Evolutionary conservation across 1,140 invertebrate genomes (phyloP), one percentile per base, ranked within the genome.

Genomic region (Samia ricini): DNA sequence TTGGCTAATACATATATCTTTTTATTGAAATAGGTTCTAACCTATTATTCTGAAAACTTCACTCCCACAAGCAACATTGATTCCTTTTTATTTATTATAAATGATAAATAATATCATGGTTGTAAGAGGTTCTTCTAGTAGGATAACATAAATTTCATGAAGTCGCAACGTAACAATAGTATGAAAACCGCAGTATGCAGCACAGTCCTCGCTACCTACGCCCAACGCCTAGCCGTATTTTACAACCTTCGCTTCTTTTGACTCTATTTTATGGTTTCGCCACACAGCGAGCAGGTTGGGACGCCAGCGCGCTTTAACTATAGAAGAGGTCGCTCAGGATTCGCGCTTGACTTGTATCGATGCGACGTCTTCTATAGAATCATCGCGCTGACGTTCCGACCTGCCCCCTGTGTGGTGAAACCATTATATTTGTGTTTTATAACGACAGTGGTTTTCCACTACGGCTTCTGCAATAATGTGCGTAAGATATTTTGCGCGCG

Each of bases 261-360:
- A 82, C 80, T 81, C 71, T 83, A 83, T 83, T 83, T 72, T 83
- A 76, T 77, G 56, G n/a, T n/a, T n/a, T n/a, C n/a, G n/a, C n/a
- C n/a, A n/a, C n/a, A n/a, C n/a, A n/a, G n/a, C n/a, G n/a, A n/a
- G n/a, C n/a, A n/a, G n/a, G n/a, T n/a, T n/a, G n/a, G n/a, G n/a
- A n/a, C n/a, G n/a, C n/a, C n/a, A n/a, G n/a, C n/a, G n/a, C n/a
- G n/a, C n/a, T n/a, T n/a, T n/a, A n/a, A n/a, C n/a, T n/a, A n/a
- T n/a, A n/a, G n/a, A n/a, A n/a, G n/a, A n/a, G n/a, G n/a, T n/a
- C n/a, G n/a, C n/a, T n/a, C n/a, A n/a, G n/a, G n/a, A n/a, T n/a
- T n/a, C n/a, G n/a, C n/a, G n/a, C n/a, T n/a, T n/a, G n/a, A n/a
- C n/a, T n/a, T n/a, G n/a, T n/a, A n/a, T n/a, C n/a, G n/a, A n/a